phyloP scores from a whole-genome alignment of 2,888 invertebrate genomes.

The Nysson spinosus region DNA sequence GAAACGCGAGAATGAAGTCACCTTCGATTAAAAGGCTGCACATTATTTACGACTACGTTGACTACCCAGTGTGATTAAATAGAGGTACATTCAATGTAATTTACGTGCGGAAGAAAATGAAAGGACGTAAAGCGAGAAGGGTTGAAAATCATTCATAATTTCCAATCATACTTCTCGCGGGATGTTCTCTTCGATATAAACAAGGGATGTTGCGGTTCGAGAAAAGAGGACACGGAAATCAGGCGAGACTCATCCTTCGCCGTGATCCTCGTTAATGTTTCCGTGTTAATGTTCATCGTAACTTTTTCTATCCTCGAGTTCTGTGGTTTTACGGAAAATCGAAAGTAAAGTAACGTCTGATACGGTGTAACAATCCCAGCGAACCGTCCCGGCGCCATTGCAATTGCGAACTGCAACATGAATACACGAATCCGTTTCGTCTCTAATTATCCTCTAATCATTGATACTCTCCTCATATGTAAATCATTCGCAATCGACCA shows the following conservation, averaged over 20 bases:
- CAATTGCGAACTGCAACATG: slow-evolving; percentile 8
- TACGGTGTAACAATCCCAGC: slow-evolving; percentile 36
- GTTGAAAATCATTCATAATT: not conserved
- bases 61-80: slow-evolving; percentile 58
- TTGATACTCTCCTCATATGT: not conserved
- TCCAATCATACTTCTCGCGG: not conserved
- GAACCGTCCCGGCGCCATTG: slow-evolving; percentile 46
- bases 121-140: not conserved
- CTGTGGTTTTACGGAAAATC: slow-evolving; percentile 14
- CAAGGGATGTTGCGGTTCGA: too few species aligned
- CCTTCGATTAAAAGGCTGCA: slow-evolving; percentile 34
- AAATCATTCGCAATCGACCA: not conserved
- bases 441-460: slow-evolving; percentile 17
- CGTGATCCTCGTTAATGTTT: slow-evolving; percentile 46
- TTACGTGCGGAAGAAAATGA: not conserved
- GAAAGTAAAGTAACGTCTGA: slow-evolving; percentile 8
- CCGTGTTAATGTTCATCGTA: slow-evolving; percentile 58
- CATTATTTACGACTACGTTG: slow-evolving; percentile 44
- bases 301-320: slow-evolving; percentile 48
- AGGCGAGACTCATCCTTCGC: slow-evolving; percentile 25
- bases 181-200: too few species aligned
- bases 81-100: not conserved
- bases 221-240: slow-evolving; percentile 1
- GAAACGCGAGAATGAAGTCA: slow-evolving; percentile 21
- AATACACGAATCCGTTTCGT: slow-evolving; percentile 21